Evolutionary conservation across 2,888 invertebrate species (phyloP), one percentile per base, ranked within the genome.

Genomic region (Abrostola tripartita): DNA sequence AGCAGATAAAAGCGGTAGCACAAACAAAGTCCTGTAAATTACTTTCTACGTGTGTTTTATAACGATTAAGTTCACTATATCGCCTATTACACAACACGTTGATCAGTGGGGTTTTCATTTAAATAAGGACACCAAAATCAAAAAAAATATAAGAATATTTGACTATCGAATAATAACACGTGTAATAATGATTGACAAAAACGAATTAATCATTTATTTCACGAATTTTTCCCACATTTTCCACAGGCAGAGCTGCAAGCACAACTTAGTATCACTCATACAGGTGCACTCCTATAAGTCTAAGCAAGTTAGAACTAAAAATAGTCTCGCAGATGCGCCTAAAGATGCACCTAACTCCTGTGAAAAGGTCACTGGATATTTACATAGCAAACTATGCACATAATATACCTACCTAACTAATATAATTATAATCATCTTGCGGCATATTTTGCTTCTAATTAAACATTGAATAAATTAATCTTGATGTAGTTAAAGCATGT

Each of bases 221-320:
- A 24, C 24, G 24, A 40, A 40, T 71, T 69, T 54, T 40, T 35
- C 5, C 5, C 4, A 50, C 14, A 24, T 59, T 72, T 72, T 70
- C 64, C 75, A 37, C 55, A 56, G 35, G 6, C 54, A 72, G 44
- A 72, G 8, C 64, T 44, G 10, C 12, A 10, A 11, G n/a, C 5
- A n/a, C 0, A 58, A 53, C 71, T 9, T 51, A 74, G 54, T 64
- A 36, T 52, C 44, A 69, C 37, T 6, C 7, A 12, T 54, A 65
- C 72, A 71, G 72, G 70, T 69, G 74, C 56, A 8, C 52, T 58
- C 53, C 61, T 40, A 57, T 63, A 65, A 49, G 59, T 78, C 83
- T 85, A 83, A 83, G 78, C 81, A 59, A 76, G 76, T 88, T 87
- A 88, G 88, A 84, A 80, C 85, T 86, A 85, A 83, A 87, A 86